Conservation (phyloP, 2,797 vertebrate genomes). For the Coendou prehensilis region DNA sequence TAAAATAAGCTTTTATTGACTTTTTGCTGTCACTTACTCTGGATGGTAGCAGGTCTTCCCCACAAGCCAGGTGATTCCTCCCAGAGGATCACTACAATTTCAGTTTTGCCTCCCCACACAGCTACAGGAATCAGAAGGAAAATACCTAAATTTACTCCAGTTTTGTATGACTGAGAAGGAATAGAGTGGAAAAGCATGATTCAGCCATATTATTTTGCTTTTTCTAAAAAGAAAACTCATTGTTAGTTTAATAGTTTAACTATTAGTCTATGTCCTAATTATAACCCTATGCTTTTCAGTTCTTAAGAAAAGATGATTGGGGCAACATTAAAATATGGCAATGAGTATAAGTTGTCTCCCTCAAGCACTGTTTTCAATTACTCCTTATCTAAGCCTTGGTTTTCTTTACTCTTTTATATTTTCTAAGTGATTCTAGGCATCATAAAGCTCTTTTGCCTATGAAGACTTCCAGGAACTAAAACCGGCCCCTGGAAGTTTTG, state of each 20-base stretch:
- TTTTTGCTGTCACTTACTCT: neutral
- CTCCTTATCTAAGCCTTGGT: slow-evolving; percentile 31
- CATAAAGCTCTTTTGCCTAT: neutral
- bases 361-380: slow-evolving; percentile 71
- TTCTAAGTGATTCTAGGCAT: slow-evolving; percentile 39
- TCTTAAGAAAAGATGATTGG: slow-evolving; percentile 79
- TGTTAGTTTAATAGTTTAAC: slow-evolving; percentile 82
- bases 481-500: neutral
- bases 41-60: neutral
- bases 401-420: slow-evolving; percentile 64
- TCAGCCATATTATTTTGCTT: slow-evolving; percentile 74
- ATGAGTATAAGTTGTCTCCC: slow-evolving; percentile 49
- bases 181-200: slow-evolving; percentile 22
- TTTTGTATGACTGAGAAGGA: slow-evolving; percentile 5
- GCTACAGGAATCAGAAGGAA: neutral
- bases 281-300: slow-evolving; percentile 52
- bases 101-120: neutral
- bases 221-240: slow-evolving; percentile 67
- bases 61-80: neutral
- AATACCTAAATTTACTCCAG: neutral
- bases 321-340: slow-evolving; percentile 79
- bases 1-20: neutral
- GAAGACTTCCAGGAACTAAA: slow-evolving; percentile 34
- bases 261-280: slow-evolving; percentile 80
- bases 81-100: neutral